Conservation (phyloP, 1,140 invertebrate species). For the Bombus polaris region DNA sequence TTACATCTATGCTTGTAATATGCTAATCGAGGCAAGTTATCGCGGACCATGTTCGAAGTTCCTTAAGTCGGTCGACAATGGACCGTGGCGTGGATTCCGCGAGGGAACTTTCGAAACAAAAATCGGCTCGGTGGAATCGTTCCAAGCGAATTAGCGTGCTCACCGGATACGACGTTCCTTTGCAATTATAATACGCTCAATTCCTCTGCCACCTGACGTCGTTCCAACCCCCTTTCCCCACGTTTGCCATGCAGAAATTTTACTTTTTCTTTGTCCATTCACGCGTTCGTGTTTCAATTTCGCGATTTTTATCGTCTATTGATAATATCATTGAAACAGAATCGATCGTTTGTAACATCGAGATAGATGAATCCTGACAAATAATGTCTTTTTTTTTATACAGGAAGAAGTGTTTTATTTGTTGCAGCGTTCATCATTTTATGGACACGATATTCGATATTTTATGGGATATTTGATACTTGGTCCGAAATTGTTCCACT, state of each 20-base stretch:
- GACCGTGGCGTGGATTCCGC: neutral
- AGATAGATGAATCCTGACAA: too few species aligned
- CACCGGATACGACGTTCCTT: neutral
- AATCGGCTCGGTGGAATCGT: neutral
- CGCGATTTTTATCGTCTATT: neutral
- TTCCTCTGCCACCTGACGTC: neutral
- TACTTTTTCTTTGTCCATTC: too few species aligned
- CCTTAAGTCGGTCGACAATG: neutral
- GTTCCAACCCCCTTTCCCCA: neutral
- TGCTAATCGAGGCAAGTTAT: constrained; percentile 9
- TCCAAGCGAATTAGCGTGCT: neutral
- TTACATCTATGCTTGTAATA: constrained; percentile 11
- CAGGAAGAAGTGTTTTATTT: neutral
- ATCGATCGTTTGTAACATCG: neutral
- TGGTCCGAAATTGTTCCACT: neutral
- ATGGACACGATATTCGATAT: neutral
- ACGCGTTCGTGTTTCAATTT: neutral
- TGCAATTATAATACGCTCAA: neutral
- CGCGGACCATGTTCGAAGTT: neutral
- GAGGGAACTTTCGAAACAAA: neutral
- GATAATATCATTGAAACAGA: neutral
- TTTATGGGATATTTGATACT: neutral
- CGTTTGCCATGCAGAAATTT: too few species aligned
- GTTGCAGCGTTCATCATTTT: neutral
- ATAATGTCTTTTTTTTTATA: neutral